phyloP scores from a whole-genome alignment of 1,140 invertebrate species.

The Penaeus chinensis region DNA sequence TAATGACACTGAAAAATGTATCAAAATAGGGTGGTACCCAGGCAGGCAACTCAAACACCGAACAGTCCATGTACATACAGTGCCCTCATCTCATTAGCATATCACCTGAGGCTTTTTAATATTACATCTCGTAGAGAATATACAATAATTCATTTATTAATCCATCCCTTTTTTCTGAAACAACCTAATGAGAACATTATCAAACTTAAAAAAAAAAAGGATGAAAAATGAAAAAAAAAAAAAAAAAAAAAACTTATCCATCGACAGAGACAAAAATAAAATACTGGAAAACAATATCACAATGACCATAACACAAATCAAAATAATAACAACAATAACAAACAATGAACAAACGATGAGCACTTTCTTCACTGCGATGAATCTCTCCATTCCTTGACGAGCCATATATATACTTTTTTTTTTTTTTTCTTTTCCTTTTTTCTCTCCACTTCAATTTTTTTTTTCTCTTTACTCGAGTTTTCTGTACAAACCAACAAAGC shows the following conservation, averaged over 20 bases:
- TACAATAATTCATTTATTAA: slow-evolving; percentile 39
- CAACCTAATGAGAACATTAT: slow-evolving; percentile 52
- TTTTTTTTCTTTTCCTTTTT: too few relatives aligned
- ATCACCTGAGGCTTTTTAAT: slow-evolving; percentile 57
- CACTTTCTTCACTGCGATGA: not conserved
- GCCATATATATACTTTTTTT: too few relatives aligned
- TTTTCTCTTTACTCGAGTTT: not conserved
- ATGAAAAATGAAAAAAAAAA: not conserved
- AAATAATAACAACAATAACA: slow-evolving; percentile 31
- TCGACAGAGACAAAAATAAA: not conserved
- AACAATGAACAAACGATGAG: slow-evolving; percentile 34
- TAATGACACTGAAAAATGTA: slow-evolving; percentile 60
- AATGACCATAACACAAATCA: not conserved
- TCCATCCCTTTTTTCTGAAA: slow-evolving; percentile 26
- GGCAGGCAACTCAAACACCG: slow-evolving; percentile 51
- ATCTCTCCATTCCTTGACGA: too few relatives aligned
- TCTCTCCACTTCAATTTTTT: too few relatives aligned
- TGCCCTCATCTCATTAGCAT: slow-evolving; percentile 38
- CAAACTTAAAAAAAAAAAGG: slow-evolving; percentile 28
- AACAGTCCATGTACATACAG: slow-evolving; percentile 60
- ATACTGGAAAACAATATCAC: not conserved
- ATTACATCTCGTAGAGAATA: slow-evolving; percentile 44
- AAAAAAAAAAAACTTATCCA: not conserved
- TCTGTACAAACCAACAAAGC: slow-evolving; percentile 40
- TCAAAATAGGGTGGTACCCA: slow-evolving; percentile 58